These are phyloP conservation scores for Alca torda DNA, from an alignment of 2,797 vertebrate genomes.

Conservation along the genomic window DNA sequence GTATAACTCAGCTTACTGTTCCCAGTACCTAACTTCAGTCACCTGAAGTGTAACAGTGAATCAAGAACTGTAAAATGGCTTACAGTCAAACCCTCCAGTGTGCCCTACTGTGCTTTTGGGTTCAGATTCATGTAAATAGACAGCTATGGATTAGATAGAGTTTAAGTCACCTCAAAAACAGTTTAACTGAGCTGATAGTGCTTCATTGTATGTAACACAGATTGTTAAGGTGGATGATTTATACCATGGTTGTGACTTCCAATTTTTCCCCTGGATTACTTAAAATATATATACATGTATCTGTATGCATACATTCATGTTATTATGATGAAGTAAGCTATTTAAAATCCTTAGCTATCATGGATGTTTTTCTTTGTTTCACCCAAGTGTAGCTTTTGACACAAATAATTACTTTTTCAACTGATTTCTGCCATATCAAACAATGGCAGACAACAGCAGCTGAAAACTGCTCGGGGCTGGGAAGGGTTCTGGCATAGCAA, in stretches of 20 bases:
- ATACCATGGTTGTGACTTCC: background rate
- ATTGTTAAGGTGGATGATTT: background rate
- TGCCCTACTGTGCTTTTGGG: background rate
- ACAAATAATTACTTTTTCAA: background rate
- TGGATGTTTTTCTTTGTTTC: background rate
- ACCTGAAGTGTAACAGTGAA: background rate
- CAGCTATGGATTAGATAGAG: background rate
- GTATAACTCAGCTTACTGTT: background rate
- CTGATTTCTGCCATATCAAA: background rate
- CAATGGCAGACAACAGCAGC: background rate
- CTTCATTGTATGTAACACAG: background rate
- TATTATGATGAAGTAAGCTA: background rate
- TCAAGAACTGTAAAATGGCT: background rate
- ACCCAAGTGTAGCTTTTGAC: background rate
- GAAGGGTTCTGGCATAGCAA: background rate
- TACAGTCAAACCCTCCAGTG: background rate
- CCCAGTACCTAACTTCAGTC: background rate
- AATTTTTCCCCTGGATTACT: background rate
- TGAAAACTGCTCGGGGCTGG: background rate
- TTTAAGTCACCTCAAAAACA: background rate
- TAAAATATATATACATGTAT: background rate
- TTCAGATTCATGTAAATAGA: rapidly evolving
- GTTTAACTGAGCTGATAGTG: background rate
- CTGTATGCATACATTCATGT: background rate
- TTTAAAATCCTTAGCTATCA: background rate